These are phyloP conservation scores for Daktulosphaira vitifoliae DNA, from an alignment of 1,140 invertebrate genomes.

Conservation along the genomic window DNA sequence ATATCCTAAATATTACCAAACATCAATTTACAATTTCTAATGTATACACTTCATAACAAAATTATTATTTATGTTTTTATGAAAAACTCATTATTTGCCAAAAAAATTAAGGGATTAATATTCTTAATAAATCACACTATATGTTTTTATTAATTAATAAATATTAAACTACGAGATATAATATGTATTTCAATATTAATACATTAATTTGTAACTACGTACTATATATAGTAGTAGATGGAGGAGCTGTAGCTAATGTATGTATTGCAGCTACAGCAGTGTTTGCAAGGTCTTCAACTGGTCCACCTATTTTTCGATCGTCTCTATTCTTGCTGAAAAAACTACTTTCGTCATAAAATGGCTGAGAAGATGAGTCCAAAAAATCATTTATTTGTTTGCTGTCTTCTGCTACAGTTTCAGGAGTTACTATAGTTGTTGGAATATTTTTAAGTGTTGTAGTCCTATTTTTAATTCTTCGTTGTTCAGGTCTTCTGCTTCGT, in stretches of 20 bases:
- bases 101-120: too few relatives aligned
- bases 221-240: conserved; percentile 28
- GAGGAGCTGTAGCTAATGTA: conserved; percentile 39
- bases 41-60: too few relatives aligned
- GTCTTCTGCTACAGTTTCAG: conserved; percentile 1
- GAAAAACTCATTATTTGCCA: too few relatives aligned
- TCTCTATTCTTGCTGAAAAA: conserved; percentile 12
- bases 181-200: too few relatives aligned
- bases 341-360: conserved; percentile 11
- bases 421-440: background rate
- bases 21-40: too few relatives aligned
- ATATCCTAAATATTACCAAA: too few relatives aligned
- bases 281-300: conserved; percentile 38
- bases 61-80: too few relatives aligned
- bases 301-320: conserved; percentile 17
- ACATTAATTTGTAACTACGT: background rate
- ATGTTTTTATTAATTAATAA: too few relatives aligned
- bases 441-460: background rate
- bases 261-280: conserved; percentile 41
- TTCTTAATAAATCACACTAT: too few relatives aligned
- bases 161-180: too few relatives aligned
- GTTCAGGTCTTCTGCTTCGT: conserved; percentile 1
- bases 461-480: conserved; percentile 11
- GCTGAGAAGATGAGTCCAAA: conserved; percentile 4
- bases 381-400: background rate